Conservation (phyloP, 2,797 vertebrate species). For the Myotis vivesi region DNA sequence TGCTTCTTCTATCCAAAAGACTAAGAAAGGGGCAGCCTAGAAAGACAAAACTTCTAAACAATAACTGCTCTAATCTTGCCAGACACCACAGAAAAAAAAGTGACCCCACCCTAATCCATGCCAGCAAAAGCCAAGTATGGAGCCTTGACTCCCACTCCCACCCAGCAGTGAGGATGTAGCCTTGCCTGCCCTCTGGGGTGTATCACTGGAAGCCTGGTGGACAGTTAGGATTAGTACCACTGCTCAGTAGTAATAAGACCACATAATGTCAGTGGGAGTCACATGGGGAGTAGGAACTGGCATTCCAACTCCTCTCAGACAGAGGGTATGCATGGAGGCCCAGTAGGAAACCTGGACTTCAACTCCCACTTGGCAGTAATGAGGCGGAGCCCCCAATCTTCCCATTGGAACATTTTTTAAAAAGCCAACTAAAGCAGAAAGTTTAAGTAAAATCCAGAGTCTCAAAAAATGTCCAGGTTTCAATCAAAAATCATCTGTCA, state of each 20-base stretch:
- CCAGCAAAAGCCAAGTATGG: background rate
- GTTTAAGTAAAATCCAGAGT: background rate
- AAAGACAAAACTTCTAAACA: background rate
- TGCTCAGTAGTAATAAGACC: background rate
- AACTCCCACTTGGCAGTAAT: background rate
- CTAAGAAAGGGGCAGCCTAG: background rate
- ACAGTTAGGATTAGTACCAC: background rate
- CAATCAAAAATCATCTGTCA: background rate
- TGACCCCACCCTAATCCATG: background rate
- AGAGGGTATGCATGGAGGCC: background rate
- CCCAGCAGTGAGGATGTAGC: background rate
- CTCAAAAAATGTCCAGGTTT: background rate
- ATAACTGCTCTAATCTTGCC: background rate
- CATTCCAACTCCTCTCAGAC: background rate
- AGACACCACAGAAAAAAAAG: background rate
- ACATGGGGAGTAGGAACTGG: background rate
- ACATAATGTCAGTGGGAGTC: background rate
- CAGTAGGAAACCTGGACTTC: background rate
- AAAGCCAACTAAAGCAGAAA: background rate
- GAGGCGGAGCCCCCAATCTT: background rate
- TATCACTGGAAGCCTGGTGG: background rate
- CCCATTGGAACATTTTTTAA: background rate
- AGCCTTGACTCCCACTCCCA: background rate
- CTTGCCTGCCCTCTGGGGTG: background rate
- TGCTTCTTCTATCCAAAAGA: background rate